A percentile compares a stretch with the other conserved stretches of the same genome.
Evolutionary conservation across 1,140 invertebrate genomes (phyloP).

Genomic region (Aphaenogaster ashmeadi): DNA sequence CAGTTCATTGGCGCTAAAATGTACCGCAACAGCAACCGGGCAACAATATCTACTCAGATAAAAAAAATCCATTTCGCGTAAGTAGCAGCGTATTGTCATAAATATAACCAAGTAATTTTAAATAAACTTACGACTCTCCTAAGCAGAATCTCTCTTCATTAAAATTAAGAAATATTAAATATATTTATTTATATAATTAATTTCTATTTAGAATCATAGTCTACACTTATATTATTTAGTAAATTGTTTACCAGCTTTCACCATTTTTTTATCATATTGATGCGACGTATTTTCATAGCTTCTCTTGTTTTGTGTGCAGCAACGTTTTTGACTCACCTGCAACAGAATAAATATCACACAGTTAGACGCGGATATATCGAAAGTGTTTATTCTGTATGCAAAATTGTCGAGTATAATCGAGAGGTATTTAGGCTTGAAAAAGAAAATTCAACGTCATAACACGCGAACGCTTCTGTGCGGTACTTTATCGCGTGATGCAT

Average conservation of each 20-base stretch:
- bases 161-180: neutral
- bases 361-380: neutral
- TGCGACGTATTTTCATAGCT: neutral
- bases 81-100: neutral
- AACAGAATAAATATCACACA: constrained; percentile 43
- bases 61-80: neutral
- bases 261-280: neutral
- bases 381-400: neutral
- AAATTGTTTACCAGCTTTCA: neutral
- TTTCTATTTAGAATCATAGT: neutral
- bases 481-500: constrained; percentile 1
- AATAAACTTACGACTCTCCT: neutral
- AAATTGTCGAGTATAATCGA: constrained; percentile 7
- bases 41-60: neutral
- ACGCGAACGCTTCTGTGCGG: neutral
- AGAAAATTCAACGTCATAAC: constrained; percentile 12
- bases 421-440: neutral
- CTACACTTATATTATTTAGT: too few relatives aligned
- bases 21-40: neutral
- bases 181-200: neutral
- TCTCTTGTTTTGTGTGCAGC: neutral
- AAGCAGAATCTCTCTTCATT: neutral
- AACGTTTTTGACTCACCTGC: constrained; percentile 40
- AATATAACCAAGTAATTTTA: neutral
- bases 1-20: constrained; percentile 14